Conservation (phyloP, 2,797 vertebrate genomes). For the Neosalanx taihuensis region DNA sequence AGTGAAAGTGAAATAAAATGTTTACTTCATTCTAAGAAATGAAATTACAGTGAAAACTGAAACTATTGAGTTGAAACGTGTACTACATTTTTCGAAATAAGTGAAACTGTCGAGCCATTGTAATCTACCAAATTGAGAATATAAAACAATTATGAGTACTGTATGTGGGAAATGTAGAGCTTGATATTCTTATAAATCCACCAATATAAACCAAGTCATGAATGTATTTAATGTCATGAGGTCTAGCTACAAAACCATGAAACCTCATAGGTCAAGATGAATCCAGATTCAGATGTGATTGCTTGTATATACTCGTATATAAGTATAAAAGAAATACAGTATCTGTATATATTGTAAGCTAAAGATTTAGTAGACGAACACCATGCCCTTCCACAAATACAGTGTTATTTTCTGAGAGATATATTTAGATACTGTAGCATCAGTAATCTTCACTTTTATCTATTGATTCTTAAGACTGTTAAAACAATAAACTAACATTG, state of each 20-base stretch:
- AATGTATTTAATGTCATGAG: slow-evolving; percentile 67
- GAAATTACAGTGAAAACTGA: background rate
- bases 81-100: background rate
- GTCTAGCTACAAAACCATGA: slow-evolving; percentile 53
- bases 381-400: slow-evolving; percentile 61
- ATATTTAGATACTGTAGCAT: slow-evolving; percentile 71
- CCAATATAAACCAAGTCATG: slow-evolving; percentile 57
- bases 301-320: slow-evolving; percentile 58
- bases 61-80: background rate
- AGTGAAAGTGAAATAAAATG: background rate
- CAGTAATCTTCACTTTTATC: slow-evolving; percentile 62
- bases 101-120: slow-evolving; percentile 18
- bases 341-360: slow-evolving; percentile 70
- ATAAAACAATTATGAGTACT: slow-evolving; percentile 43
- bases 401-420: slow-evolving; percentile 76
- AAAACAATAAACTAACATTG: slow-evolving; percentile 75
- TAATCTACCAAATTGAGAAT: slow-evolving; percentile 22
- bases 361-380: slow-evolving; percentile 63
- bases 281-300: slow-evolving; percentile 55
- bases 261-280: slow-evolving; percentile 53
- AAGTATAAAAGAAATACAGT: slow-evolving; percentile 58
- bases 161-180: slow-evolving; percentile 45
- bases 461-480: slow-evolving; percentile 68
- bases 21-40: background rate
- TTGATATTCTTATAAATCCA: slow-evolving; percentile 45